Base-by-base conservation (phyloP, 1,140 invertebrate genomes). In the Agrypnia vestita region DNA sequence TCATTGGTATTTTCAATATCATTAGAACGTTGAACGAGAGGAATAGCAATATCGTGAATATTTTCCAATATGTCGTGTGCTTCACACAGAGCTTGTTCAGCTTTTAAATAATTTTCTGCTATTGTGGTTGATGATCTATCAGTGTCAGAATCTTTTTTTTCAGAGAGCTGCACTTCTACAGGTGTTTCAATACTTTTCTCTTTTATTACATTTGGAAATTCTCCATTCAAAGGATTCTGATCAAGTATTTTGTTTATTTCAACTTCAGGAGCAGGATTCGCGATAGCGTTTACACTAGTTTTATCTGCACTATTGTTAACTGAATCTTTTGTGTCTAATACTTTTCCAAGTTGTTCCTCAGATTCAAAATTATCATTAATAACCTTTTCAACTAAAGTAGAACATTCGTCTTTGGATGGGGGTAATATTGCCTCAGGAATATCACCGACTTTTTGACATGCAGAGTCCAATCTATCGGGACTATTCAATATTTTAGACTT, bases 21-120 rank as follows among this genome's bases (percentile, higher is more conserved):
- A 17, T 72, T n/a, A 47, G 9, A 12, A 51, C 8, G 11, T 13
- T 64, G 61, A 11, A 35, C n/a, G 6, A 62, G 19, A 25, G 61
- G 61, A 35, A 59, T 59, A 10, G 13, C 17, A 19, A 0, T 13
- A 51, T 51, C n/a, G 35, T 35, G n/a, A 19, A 64, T 35, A 71
- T 44, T 51, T 49, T 49, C 46, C 46, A 71, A 71, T 13, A 71
- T 71, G 19, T 17, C 47, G 62, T 25, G 46, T 8, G 56, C 74
- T 62, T 76, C 43, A 43, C 62, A 10, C 19, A 76, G 17, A 49
- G 56, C 43, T 55, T 43, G n/a, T 35, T 59, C 59, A 19, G 49
- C 55, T 53, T 53, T 56, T 7, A 55, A 73, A 44, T 56, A 15
- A 25, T 55, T 56, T 35, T 73, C 47, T 55, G 49, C 49, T 25